A percentile compares a stretch with the other conserved stretches of the same genome.
Conservation (phyloP, 2,888 invertebrate species). For the Drosophila neonasuta region DNA sequence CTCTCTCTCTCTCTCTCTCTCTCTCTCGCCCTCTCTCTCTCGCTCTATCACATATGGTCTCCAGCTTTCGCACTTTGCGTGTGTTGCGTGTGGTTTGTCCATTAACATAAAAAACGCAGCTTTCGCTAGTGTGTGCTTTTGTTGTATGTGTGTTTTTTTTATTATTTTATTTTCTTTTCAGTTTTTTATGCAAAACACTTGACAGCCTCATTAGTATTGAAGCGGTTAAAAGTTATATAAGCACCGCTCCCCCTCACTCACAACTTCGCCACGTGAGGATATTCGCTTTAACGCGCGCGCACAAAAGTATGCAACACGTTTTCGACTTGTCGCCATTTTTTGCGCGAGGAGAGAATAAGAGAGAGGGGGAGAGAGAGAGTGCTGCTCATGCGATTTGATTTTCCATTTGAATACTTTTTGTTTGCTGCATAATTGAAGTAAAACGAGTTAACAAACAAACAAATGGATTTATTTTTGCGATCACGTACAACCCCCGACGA, state of each 20-base stretch:
- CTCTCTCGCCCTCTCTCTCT: neutral
- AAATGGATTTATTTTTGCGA: conserved; percentile 66
- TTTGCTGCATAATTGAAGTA: conserved; percentile 74
- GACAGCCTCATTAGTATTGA: conserved; percentile 73
- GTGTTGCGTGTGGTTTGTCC: conserved; percentile 42
- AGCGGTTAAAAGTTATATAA: conserved; percentile 51
- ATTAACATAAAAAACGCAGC: conserved; percentile 57
- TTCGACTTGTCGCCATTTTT: conserved; percentile 29
- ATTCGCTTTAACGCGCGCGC: conserved; percentile 42
- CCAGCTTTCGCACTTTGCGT: conserved; percentile 1
- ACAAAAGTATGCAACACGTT: conserved; percentile 57
- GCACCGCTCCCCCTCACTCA: neutral
- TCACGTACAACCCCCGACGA: conserved; percentile 55
- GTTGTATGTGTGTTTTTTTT: conserved; percentile 7
- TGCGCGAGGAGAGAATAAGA: neutral
- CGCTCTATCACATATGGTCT: neutral
- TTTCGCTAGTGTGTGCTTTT: conserved; percentile 19
- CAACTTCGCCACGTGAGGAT: neutral
- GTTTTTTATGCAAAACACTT: conserved; percentile 68
- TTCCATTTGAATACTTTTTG: conserved; percentile 46
- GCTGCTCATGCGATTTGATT: conserved; percentile 28
- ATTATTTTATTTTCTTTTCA: conserved; percentile 21
- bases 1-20: neutral
- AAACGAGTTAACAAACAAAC: conserved; percentile 75
- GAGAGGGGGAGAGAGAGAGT: too few relatives aligned